Percentiles rank a stretch among this genome's conserved stretches.
Conservation (phyloP, 2,797 vertebrate species). For the Girardinus metallicus region DNA sequence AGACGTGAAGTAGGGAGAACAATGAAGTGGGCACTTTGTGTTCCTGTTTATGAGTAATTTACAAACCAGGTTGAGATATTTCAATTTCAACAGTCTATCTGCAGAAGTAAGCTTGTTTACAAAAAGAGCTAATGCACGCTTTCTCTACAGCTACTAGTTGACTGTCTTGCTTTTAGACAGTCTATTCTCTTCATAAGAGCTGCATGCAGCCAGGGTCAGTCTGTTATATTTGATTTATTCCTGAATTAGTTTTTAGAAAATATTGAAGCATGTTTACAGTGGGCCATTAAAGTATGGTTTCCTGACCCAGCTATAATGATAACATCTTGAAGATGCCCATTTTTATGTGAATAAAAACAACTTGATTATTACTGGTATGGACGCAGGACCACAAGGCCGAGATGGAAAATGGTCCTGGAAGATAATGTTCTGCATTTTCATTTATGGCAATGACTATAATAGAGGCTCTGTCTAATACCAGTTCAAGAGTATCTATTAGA, state of each 20-base stretch:
- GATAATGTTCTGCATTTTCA: slow-evolving; percentile 40
- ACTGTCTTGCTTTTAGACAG: background rate
- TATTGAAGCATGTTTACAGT: background rate
- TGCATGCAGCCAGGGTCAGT: background rate
- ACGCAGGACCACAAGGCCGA: slow-evolving; percentile 24
- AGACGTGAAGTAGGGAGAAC: background rate
- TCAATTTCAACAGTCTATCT: background rate
- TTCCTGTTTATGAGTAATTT: background rate
- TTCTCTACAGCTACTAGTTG: background rate
- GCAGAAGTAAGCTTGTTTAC: background rate
- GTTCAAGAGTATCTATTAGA: slow-evolving; percentile 25
- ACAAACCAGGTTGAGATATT: background rate
- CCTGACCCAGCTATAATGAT: background rate
- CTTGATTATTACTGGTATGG: slow-evolving; percentile 18
- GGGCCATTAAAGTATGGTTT: background rate
- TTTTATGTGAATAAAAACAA: slow-evolving; percentile 11
- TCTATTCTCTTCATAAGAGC: background rate
- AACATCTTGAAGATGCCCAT: background rate
- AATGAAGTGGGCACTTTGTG: background rate
- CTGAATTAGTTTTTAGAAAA: background rate
- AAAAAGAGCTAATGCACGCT: background rate
- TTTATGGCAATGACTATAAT: slow-evolving; percentile 38
- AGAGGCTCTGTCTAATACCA: slow-evolving; percentile 50
- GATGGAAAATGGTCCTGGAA: slow-evolving; percentile 8
- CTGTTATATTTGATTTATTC: background rate